phyloP scores from a whole-genome alignment of 2,888 invertebrate species.

The Oscheius sp. region DNA sequence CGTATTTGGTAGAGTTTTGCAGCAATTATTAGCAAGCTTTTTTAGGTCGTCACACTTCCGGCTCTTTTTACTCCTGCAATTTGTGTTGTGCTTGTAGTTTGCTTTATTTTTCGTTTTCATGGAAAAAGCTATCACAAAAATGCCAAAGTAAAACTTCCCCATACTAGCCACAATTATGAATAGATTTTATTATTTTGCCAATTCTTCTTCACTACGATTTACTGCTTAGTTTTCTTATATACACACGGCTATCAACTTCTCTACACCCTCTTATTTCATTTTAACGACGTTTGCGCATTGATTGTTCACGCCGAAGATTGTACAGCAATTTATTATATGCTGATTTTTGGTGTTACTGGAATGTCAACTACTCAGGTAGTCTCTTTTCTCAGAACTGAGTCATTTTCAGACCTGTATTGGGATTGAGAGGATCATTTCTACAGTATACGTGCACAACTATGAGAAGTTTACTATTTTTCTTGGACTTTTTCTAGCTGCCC shows the following conservation, averaged over 20 bases:
- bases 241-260: too few species aligned
- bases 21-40: not conserved
- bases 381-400: too few species aligned
- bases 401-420: not conserved
- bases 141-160: not conserved
- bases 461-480: constrained; percentile 2
- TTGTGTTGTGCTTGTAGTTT: too few species aligned
- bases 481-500: not conserved
- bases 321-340: not conserved
- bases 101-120: not conserved
- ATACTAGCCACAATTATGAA: too few species aligned
- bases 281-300: not conserved
- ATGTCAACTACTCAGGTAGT: not conserved
- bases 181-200: constrained; percentile 3
- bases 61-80: not conserved
- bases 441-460: not conserved
- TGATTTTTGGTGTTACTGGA: not conserved
- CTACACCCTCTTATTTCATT: not conserved
- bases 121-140: not conserved
- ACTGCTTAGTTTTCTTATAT: too few species aligned
- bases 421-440: not conserved
- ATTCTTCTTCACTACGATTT: not conserved
- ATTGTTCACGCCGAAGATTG: not conserved
- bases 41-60: not conserved
- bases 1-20: too few species aligned